These are phyloP conservation scores for Malaclemys terrapin DNA, from an alignment of 2,113 vertebrate genomes.

Conservation along the genomic window DNA sequence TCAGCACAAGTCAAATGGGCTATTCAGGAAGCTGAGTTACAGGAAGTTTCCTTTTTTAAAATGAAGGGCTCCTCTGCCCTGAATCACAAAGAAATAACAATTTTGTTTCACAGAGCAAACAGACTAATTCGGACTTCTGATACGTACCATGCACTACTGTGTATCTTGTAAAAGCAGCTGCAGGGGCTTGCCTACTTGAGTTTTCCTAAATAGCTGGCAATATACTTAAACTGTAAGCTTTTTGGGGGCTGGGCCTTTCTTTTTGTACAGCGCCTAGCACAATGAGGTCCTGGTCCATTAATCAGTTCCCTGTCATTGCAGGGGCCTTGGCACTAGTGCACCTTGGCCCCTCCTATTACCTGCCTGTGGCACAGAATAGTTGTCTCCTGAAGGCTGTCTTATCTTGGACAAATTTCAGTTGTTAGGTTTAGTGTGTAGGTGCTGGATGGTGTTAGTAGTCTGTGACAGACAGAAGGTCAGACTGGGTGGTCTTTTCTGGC, in stretches of 20 bases:
- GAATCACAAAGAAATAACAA: accelerated
- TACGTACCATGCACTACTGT: background rate
- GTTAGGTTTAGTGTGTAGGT: too few relatives aligned
- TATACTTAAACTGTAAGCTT: background rate
- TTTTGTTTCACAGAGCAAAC: accelerated
- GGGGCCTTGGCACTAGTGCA: background rate
- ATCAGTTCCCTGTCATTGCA: background rate
- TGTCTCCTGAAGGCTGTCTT: background rate
- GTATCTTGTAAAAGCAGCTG: background rate
- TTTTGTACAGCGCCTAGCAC: background rate
- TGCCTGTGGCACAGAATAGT: background rate
- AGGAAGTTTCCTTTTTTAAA: background rate
- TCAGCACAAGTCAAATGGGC: background rate
- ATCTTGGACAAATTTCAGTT: too few relatives aligned
- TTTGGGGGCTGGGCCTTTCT: accelerated
- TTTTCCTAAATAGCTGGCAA: background rate
- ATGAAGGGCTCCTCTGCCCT: background rate
- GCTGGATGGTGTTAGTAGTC: too few relatives aligned
- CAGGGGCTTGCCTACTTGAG: background rate
- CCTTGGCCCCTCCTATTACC: too few relatives aligned
- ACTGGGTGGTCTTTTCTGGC: too few relatives aligned
- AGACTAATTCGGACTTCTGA: background rate
- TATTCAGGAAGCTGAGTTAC: background rate
- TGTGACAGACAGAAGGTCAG: too few relatives aligned
- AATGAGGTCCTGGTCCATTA: background rate